Evolutionary conservation across 2,797 vertebrate species (phyloP), one percentile per base, ranked within the genome.

Genomic region (Malurus leucopterus): DNA sequence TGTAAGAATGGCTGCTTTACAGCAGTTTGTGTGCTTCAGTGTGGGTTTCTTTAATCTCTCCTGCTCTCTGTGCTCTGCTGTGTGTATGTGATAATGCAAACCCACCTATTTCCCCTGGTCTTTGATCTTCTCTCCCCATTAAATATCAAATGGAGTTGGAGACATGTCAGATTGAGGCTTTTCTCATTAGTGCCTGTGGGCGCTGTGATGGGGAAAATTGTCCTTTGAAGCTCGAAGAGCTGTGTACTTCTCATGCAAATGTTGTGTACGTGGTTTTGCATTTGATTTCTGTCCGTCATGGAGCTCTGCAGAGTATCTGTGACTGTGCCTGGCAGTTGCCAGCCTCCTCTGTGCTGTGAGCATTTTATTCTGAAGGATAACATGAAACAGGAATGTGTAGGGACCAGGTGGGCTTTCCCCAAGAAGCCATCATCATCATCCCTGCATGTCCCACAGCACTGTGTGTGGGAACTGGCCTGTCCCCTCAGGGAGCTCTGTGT

Each of bases 361-460:
- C 5, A 20, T 29, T 40, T 51, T 24, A 27, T 80, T 36, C 44
- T 77, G 61, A 38, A 53, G n/a, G 43, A 3, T 8, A 62, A 24
- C 0, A 0, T 30, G 19, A 8, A 24, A 6, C 21, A 43, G 49
- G 32, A 38, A 44, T 2, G 10, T 4, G 5, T 5, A 32, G 23
- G 43, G 40, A 4, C 36, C 32, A 15, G 26, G 26, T 55, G 41
- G 26, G 26, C 19, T 75, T 46, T 41, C 24, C 15, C 34, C 6
- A 14, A 3, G 3, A 32, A 8, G 7, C 38, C 10, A 2, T 8
- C 58, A 12, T 13, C 44, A n/a, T n/a, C 11, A 8, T 62, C 68
- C 19, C 16, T 10, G 4, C 57, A 20, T 62, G 32, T 59, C 23
- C 2, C 0, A 1, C 46, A 24, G 23, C 0, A 0, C 4, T 32